Evolutionary conservation across 2,797 vertebrate genomes (phyloP).

Genomic region (Lagothrix lagotricha): DNA sequence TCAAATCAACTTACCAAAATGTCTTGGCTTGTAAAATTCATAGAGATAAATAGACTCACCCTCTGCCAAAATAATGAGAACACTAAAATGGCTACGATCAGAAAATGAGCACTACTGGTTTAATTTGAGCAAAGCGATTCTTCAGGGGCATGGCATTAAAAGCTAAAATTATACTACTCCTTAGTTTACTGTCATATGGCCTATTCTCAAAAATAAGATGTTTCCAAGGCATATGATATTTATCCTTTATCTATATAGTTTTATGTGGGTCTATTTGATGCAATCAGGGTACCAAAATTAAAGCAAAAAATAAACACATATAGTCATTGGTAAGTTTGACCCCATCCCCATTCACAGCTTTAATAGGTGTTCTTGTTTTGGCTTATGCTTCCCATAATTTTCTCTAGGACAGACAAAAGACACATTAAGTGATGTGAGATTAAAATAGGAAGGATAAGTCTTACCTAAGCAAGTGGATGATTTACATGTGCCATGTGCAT

Average conservation of each 20-base stretch:
- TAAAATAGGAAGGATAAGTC: constrained; percentile 27
- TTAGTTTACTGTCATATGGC: neutral
- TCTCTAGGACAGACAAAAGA: constrained; percentile 3
- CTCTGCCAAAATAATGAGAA: neutral
- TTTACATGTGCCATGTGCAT: constrained; percentile 56
- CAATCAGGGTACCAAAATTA: neutral
- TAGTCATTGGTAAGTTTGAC: neutral
- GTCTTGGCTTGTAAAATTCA: constrained; percentile 58
- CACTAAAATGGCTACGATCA: neutral
- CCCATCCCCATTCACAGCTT: neutral
- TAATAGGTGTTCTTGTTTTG: neutral
- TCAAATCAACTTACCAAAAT: constrained; percentile 51
- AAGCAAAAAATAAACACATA: neutral
- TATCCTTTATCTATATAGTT: neutral
- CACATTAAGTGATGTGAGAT: neutral
- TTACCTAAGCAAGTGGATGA: constrained; percentile 28
- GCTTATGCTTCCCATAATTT: constrained; percentile 8
- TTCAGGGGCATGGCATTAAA: neutral
- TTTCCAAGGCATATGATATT: neutral
- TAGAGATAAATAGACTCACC: neutral
- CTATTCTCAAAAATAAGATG: neutral
- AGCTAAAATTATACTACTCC: neutral
- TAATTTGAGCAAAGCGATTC: constrained; percentile 2
- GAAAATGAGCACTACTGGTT: neutral
- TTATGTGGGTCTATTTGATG: neutral